These are phyloP conservation scores for Fundulus diaphanus DNA, from an alignment of 2,797 vertebrate genomes.

Conservation along the genomic window DNA sequence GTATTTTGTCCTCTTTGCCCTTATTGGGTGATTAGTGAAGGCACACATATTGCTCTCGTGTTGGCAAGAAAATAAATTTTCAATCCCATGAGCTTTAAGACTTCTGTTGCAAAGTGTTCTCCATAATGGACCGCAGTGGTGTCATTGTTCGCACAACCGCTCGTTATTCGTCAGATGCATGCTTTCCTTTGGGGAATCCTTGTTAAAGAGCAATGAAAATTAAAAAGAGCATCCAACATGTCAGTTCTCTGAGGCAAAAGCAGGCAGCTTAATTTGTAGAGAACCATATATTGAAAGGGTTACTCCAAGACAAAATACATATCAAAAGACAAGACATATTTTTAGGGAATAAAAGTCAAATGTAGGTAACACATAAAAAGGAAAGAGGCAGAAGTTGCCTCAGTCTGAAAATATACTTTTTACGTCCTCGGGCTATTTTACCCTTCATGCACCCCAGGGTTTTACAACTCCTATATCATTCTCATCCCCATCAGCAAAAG, in stretches of 20 bases:
- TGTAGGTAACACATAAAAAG: background rate
- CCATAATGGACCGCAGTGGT: background rate
- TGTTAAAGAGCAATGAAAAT: conserved; percentile 24
- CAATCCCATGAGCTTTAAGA: conserved; percentile 4
- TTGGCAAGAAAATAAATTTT: conserved; percentile 17
- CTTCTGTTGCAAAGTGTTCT: conserved; percentile 4
- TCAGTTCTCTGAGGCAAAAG: background rate
- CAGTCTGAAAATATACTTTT: conserved; percentile 1
- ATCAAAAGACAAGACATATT: background rate
- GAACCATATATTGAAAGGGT: background rate
- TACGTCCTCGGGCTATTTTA: background rate
- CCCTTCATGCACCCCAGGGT: background rate
- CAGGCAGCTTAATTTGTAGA: background rate
- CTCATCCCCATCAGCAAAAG: conserved; percentile 10
- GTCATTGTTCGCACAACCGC: conserved; percentile 5
- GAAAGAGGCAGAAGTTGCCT: background rate
- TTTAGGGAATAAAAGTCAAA: background rate
- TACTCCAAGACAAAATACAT: background rate
- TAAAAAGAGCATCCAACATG: conserved; percentile 2
- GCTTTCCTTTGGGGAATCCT: conserved; percentile 24
- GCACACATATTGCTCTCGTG: conserved; percentile 9
- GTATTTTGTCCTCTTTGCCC: background rate
- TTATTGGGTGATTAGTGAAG: background rate
- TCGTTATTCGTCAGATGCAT: conserved; percentile 25
- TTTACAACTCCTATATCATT: background rate